Base-by-base conservation (phyloP, 1,140 invertebrate species). In the Cyrtorhinus lividipennis region DNA sequence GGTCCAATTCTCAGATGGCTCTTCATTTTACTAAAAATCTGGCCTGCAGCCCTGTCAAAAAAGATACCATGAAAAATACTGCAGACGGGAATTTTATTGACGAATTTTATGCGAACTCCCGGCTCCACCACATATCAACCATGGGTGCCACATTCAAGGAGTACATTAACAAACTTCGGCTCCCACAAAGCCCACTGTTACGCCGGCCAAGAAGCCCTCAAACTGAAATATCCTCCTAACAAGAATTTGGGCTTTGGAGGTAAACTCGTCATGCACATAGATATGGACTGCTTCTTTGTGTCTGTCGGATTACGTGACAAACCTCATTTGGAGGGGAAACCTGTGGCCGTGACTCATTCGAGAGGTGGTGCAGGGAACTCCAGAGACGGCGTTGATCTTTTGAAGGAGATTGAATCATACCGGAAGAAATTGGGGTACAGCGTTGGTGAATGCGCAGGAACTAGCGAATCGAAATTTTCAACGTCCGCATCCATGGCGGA, bases 251-350 rank as follows among this genome's bases (percentile, higher is more conserved):
- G 25, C 8, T 56, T 45, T 5, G 62, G 1, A 13, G 30, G 22
- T 26, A 62, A 65, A 75, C 72, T 84, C 8, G 81, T 97, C 13
- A 95, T 98, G 89, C 95, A 98, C 71, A 89, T 98, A 66, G 95
- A 99, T 71, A 95, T 99, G 92, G 95, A 98, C 73, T 98, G 94
- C 69, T 99, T 98, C 71, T 99, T 98, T 79, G 95, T 96, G 0
- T 96, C 95, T 15, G 95, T 98, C 48, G 93, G 90, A 2, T 73
- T 97, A 18, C 75, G 87, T 45, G 85, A 84, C 44, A 79, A 82
- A 67, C 93, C 94, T 18, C 85, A 98, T 60, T 74, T 97, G 22
- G 79, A 71, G 72, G 90, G 89, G 1, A 76, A 83, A 68, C 93
- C 95, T 5, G 82, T 98, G n/a, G 94, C 90, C 46, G 92, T 98